Conservation (phyloP, 2,888 invertebrate genomes). For the Tachina grossa region DNA sequence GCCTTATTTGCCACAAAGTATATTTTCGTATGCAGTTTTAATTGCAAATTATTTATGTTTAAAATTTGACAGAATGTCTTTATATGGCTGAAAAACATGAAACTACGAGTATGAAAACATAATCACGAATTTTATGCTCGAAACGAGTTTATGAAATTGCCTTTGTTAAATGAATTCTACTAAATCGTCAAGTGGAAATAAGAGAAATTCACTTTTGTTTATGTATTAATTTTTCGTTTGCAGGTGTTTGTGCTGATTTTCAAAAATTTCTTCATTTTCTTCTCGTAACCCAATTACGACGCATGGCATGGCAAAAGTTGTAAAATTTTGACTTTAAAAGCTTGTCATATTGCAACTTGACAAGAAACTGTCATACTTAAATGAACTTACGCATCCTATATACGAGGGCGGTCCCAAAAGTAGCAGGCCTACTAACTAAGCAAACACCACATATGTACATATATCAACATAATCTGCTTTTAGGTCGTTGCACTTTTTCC, state of each 20-base stretch:
- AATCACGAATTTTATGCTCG: slow-evolving; percentile 10
- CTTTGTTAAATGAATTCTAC: slow-evolving; percentile 26
- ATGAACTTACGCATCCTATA: background rate
- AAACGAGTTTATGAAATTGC: slow-evolving; percentile 16
- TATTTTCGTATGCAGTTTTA: slow-evolving; percentile 8
- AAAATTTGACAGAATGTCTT: slow-evolving; percentile 21
- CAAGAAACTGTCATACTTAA: slow-evolving; percentile 63
- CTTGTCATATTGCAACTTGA: slow-evolving; percentile 62
- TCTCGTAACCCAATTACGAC: slow-evolving; percentile 51
- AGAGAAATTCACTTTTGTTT: slow-evolving; percentile 59
- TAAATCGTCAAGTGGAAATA: slow-evolving; percentile 26
- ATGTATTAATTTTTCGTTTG: background rate
- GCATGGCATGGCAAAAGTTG: slow-evolving; percentile 21
- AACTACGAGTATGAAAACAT: slow-evolving; percentile 6
- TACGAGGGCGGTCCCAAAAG: background rate
- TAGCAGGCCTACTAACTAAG: too few species aligned
- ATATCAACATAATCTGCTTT: too few species aligned
- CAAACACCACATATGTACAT: too few species aligned
- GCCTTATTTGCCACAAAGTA: slow-evolving; percentile 35
- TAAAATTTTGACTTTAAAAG: slow-evolving; percentile 39
- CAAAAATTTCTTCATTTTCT: slow-evolving; percentile 45
- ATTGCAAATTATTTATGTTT: slow-evolving; percentile 25
- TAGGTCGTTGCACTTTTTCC: too few species aligned
- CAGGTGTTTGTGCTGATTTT: slow-evolving; percentile 46
- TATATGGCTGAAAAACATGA: slow-evolving; percentile 7